phyloP scores from a whole-genome alignment of 2,888 invertebrate genomes.

The Atherix ibis region DNA sequence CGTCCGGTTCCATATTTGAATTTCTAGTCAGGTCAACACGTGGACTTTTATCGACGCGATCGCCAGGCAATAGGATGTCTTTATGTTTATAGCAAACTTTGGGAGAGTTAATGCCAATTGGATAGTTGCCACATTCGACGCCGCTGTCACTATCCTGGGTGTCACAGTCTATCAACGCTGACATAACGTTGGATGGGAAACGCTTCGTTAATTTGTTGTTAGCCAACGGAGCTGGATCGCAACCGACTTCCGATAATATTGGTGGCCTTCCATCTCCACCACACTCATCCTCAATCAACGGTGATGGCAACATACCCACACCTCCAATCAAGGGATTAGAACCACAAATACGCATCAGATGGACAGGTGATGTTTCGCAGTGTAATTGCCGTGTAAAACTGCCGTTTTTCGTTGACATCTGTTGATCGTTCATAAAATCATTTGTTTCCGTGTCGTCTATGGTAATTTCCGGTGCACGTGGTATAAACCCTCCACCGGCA shows the following conservation, averaged over 20 bases:
- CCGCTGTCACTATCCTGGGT: slow-evolving; percentile 22
- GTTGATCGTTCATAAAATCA: too few species aligned
- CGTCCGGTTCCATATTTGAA: neutral
- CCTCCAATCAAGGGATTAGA: slow-evolving; percentile 28
- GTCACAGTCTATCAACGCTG: slow-evolving; percentile 1
- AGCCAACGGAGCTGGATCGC: neutral
- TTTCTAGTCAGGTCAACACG: neutral
- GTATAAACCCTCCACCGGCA: too few species aligned
- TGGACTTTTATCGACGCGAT: too few species aligned
- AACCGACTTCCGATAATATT: too few species aligned
- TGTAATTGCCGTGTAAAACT: neutral
- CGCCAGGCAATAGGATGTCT: neutral
- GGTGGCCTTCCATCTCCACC: too few species aligned
- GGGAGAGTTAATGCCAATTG: too few species aligned
- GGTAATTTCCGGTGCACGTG: slow-evolving; percentile 3
- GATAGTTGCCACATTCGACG: slow-evolving; percentile 20
- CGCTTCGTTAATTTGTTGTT: neutral
- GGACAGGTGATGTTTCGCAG: slow-evolving; percentile 12
- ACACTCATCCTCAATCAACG: slow-evolving; percentile 12
- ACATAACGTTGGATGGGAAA: neutral
- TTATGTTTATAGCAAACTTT: too few species aligned
- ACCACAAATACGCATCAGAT: slow-evolving; percentile 21
- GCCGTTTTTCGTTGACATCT: too few species aligned
- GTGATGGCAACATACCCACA: slow-evolving; percentile 20
- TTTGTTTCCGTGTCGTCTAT: too few species aligned